Evolutionary conservation across 2,113 vertebrate species (phyloP), one percentile per base, ranked within the genome.

Genomic region (Pogonocichla stellata): DNA sequence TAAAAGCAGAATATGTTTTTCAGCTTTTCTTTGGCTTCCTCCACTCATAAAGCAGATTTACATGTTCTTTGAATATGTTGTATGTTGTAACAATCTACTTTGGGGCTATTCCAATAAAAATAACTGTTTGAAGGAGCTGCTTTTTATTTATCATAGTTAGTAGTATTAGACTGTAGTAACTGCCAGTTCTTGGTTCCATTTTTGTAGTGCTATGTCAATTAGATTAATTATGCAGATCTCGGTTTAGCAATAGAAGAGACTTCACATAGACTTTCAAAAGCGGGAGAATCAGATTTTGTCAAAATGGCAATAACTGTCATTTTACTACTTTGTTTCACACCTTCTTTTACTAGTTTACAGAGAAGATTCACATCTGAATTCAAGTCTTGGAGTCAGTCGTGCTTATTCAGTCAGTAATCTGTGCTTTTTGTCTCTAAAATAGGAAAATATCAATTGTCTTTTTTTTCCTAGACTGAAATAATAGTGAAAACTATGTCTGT

Each of bases 1-100:
- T 99, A 96, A 97, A 94, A 71, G 42, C 82, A 83, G 34, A 86
- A 60, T 53, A 14, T 9, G 10, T 54, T 57, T 66, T 62, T 54
- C 51, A 64, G 25, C 23, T 92, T 57, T 78, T 80, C 17, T 90
- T 71, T 88, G 16, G 29, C 40, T 67, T 93, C 36, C 3, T 91
- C 36, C 79, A 19, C 47, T 62, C 5, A 7, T 56, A 40, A 79
- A 85, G 29, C 36, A 75, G 70, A 48, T 71, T 24, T 19, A 33
- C 0, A 1, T 77, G 28, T 88, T 73, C 33, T 77, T 67, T 72
- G 47, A 70, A 47, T 34, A 54, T 58, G 9, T 65, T 86, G 18
- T 45, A 8, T 78, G 6, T 66, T 64, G 53, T 57, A 62, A 18
- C 43, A 4, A 79, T 86, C 48, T 72, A 9, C 28, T 86, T 86